Base-by-base conservation (phyloP, 2,113 vertebrate genomes). In the Cheilinus undulatus region DNA sequence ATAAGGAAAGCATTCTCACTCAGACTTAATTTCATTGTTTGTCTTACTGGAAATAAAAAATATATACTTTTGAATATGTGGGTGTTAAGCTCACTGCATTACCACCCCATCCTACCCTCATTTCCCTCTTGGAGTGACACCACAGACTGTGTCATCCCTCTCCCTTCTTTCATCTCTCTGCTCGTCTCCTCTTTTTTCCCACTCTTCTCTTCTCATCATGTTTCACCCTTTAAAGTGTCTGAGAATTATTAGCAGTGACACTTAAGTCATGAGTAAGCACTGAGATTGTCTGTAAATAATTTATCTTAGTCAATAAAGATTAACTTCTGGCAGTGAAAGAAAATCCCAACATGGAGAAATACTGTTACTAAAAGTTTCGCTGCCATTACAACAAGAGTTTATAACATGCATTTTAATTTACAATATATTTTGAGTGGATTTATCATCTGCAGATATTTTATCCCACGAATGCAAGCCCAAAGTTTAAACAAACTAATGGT, bases 101-200 rank as follows among this genome's bases (percentile, higher is more conserved):
- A 62, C n/a, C 42, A 67, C 43, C 36, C 19, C 53, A 15, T 52
- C 42, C 45, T 74, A 27, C 48, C 34, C 17, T 23, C 28, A 53
- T 27, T 30, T 34, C 20, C 66, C 24, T 50, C 19, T 7, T 49
- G 22, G 38, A 59, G 15, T 56, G 76, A 78, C 81, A 79, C 54
- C 69, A 72, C 69, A 71, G 53, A 81, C 52, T 38, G 73, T 69
- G 30, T 79, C 72, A 72, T 38, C 56, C 59, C 12, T 52, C 32
- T 56, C 40, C n/a, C 5, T 23, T 19, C 50, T 77, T 42, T 82
- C 48, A 82, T 76, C 51, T 76, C 22, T 6, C 48, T 42, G 48
- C 19, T 53, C 63, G 24, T 9, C 45, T 27, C 19, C 20, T 30
- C 50, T 24, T 26, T 4, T 23, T 26, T 28, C 7, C 40, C 27